Percentiles rank a stretch among this genome's conserved stretches.
phyloP scores from a whole-genome alignment of 2,888 invertebrate species.

The Tachina fera region DNA sequence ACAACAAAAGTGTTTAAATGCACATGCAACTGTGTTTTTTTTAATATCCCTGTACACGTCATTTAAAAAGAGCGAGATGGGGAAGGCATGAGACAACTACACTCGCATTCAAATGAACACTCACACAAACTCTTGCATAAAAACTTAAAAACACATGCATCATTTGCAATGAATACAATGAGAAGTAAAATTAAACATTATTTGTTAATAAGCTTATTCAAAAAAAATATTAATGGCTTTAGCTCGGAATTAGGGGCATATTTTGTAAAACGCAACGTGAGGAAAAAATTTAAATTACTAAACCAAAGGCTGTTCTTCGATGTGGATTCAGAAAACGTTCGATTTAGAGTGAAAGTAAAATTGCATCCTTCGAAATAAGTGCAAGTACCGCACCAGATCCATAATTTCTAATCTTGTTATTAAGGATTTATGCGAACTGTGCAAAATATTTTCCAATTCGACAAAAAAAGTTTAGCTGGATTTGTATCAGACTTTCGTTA shows the following conservation, averaged over 20 bases:
- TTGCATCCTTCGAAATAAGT: no score
- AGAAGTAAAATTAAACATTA: neutral
- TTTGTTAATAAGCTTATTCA: neutral
- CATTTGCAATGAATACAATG: slow-evolving; percentile 5
- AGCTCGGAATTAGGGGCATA: no score
- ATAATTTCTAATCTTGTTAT: no score
- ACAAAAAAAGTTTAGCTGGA: neutral
- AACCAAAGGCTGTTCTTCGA: no score
- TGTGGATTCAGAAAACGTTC: no score
- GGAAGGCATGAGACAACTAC: neutral
- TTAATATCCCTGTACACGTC: neutral
- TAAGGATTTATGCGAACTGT: no score
- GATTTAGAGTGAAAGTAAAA: no score
- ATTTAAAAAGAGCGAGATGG: neutral
- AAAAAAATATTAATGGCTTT: no score
- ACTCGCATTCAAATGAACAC: slow-evolving; percentile 36
- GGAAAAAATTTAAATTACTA: no score
- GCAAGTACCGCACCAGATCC: no score
- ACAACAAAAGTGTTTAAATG: slow-evolving; percentile 55
- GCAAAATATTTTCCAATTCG: neutral
- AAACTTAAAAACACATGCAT: neutral
- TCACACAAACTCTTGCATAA: slow-evolving; percentile 22
- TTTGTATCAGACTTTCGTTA: neutral
- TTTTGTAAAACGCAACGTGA: no score
- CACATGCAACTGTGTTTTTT: slow-evolving; percentile 55